Percentiles rank a stretch among this genome's conserved stretches.
Conservation (phyloP, 1,140 invertebrate species). For the Hetaerina americana region DNA sequence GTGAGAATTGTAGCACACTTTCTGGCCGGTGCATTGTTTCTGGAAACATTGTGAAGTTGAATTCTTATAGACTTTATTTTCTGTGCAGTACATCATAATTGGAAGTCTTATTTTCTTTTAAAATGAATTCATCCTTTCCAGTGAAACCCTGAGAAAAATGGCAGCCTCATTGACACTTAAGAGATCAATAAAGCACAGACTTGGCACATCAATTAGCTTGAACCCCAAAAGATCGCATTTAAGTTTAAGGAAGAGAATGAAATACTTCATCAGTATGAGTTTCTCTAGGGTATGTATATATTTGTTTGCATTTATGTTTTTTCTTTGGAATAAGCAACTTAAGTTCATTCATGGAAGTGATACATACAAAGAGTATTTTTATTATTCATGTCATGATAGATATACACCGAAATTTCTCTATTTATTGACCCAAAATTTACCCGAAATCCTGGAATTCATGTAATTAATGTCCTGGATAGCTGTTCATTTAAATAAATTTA, state of each 20-base stretch:
- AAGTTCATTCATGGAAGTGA: neutral
- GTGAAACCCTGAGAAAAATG: slow-evolving; percentile 43
- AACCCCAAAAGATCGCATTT: slow-evolving; percentile 35
- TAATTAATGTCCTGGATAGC: neutral
- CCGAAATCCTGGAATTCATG: too few species aligned
- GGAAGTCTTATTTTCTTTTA: neutral
- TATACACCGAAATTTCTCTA: neutral
- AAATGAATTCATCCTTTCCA: slow-evolving; percentile 20
- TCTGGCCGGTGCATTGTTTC: neutral
- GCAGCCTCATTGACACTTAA: slow-evolving; percentile 48
- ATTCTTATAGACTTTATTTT: neutral
- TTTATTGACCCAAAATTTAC: neutral
- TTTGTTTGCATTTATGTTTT: neutral
- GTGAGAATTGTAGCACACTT: neutral
- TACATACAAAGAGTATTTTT: neutral
- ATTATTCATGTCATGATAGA: neutral
- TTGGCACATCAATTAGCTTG: slow-evolving; percentile 39
- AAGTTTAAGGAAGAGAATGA: slow-evolving; percentile 36
- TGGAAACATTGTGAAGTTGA: neutral
- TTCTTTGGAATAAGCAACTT: too few species aligned
- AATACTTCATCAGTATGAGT: slow-evolving; percentile 35
- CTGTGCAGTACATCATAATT: neutral
- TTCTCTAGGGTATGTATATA: slow-evolving; percentile 25
- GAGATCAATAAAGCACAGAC: slow-evolving; percentile 40
- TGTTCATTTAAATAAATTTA: neutral